Evolutionary conservation across 2,888 invertebrate species (phyloP).

Genomic region (Fabriciana adippe): DNA sequence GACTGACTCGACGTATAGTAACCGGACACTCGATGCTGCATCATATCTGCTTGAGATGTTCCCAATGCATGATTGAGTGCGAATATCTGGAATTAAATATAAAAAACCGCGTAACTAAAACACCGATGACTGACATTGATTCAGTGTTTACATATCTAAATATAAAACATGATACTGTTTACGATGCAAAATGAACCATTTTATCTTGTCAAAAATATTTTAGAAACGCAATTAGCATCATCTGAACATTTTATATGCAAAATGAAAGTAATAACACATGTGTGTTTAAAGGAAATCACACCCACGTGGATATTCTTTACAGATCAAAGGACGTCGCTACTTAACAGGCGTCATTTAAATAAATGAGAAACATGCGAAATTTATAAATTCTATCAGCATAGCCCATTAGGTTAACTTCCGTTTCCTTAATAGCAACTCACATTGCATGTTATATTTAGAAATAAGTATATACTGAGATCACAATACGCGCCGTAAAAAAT

Average conservation of each 20-base stretch:
- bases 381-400: too few species aligned
- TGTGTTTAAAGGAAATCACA: slow-evolving; percentile 4
- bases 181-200: slow-evolving; percentile 36
- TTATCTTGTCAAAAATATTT: slow-evolving; percentile 21
- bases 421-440: too few species aligned
- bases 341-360: background rate
- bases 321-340: background rate
- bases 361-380: background rate
- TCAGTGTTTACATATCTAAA: slow-evolving; percentile 36
- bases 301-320: slow-evolving; percentile 3
- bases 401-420: too few species aligned
- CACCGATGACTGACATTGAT: slow-evolving; percentile 13
- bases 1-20: slow-evolving; percentile 94
- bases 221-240: slow-evolving; percentile 1
- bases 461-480: too few species aligned
- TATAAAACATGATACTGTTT: slow-evolving; percentile 33
- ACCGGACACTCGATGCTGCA: slow-evolving; percentile 92
- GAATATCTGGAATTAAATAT: slow-evolving; percentile 75
- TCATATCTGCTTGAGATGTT: slow-evolving; percentile 85
- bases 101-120: background rate
- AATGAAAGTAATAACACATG: slow-evolving; percentile 16
- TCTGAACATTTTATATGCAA: slow-evolving; percentile 13
- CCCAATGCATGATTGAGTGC: slow-evolving; percentile 84
- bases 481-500: too few species aligned
- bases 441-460: too few species aligned